These are phyloP conservation scores for Aptenodytes forsteri DNA, from an alignment of 2,113 vertebrate genomes.

Conservation along the genomic window DNA sequence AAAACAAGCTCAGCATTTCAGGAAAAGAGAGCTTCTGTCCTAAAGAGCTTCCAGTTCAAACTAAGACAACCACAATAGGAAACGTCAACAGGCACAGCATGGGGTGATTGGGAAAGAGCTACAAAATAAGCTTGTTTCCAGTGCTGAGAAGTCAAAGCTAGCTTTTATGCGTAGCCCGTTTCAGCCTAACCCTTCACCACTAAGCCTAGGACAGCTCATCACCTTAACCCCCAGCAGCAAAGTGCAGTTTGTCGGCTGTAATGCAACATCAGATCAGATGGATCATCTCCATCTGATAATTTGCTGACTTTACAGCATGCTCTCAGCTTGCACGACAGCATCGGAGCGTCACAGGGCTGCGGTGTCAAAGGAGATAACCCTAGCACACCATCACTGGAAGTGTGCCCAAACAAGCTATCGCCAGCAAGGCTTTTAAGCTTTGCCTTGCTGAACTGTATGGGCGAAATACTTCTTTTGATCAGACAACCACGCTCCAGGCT, in stretches of 20 bases:
- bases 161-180: rapidly evolving
- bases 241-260: neutral
- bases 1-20: neutral
- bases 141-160: neutral
- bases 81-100: neutral
- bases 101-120: neutral
- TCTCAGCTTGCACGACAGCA: neutral
- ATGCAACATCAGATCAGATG: neutral
- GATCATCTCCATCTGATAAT: neutral
- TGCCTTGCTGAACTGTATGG: neutral
- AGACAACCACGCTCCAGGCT: neutral
- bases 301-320: neutral
- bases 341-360: neutral
- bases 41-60: neutral
- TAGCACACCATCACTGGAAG: neutral
- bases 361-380: neutral
- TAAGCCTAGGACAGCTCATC: neutral
- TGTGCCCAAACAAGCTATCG: rapidly evolving
- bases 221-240: neutral
- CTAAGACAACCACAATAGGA: neutral
- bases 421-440: neutral
- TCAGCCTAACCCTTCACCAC: neutral
- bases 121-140: neutral
- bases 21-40: neutral
- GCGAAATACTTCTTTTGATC: neutral